phyloP scores from a whole-genome alignment of 2,888 invertebrate species.

The Syrista parreyssii region DNA sequence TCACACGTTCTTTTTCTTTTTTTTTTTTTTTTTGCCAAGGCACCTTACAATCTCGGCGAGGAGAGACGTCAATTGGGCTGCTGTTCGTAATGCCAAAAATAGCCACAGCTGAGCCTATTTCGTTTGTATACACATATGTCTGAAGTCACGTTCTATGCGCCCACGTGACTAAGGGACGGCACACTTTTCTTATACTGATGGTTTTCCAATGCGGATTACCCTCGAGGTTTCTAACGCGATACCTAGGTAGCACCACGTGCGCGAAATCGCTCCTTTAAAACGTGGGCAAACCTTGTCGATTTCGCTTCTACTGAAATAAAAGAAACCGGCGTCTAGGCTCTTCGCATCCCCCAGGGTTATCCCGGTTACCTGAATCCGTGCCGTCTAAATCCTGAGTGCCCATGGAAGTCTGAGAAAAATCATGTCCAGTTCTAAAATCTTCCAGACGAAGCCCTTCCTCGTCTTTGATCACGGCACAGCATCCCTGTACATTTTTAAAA shows the following conservation, averaged over 20 bases:
- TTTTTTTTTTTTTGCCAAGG: too few species aligned
- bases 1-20: too few species aligned
- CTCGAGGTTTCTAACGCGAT: constrained; percentile 4
- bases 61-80: constrained; percentile 23
- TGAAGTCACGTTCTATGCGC: background rate
- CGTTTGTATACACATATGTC: background rate
- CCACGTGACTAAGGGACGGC: background rate
- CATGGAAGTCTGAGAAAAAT: too few species aligned
- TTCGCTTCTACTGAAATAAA: too few species aligned
- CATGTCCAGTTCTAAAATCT: too few species aligned
- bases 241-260: constrained; percentile 26
- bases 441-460: too few species aligned
- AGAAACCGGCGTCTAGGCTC: background rate
- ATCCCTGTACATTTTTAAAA: too few species aligned
- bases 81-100: constrained; percentile 24
- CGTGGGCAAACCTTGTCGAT: constrained; percentile 1
- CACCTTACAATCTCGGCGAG: background rate
- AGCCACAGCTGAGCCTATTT: constrained; percentile 1
- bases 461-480: too few species aligned
- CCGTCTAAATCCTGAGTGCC: constrained; percentile 1
- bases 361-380: constrained; percentile 28
- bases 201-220: constrained; percentile 37
- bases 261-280: constrained; percentile 31
- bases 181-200: constrained; percentile 36
- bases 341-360: constrained; percentile 21